Conservation (phyloP, 2,888 invertebrate species). For the Pollenia amentaria region DNA sequence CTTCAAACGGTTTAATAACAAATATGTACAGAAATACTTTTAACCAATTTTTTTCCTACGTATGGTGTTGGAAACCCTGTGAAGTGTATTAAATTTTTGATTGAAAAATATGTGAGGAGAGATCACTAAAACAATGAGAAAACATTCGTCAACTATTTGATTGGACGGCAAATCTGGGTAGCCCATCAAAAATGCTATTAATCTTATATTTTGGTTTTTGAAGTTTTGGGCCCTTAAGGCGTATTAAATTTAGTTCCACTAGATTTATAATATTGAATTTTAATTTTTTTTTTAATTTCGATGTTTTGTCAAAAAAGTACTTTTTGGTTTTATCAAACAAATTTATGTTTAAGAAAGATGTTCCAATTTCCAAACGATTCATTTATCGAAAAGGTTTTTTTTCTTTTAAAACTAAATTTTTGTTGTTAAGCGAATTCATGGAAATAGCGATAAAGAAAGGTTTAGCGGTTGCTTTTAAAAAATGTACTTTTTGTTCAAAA, state of each 20-base stretch:
- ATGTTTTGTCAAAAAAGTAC: background rate
- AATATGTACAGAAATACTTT: background rate
- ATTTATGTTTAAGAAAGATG: too few relatives aligned
- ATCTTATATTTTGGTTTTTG: background rate
- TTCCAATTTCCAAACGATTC: too few relatives aligned
- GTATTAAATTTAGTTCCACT: conserved; percentile 57
- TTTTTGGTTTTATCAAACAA: too few relatives aligned
- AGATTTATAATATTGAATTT: conserved; percentile 52
- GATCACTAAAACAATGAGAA: background rate
- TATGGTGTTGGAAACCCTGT: conserved; percentile 25
- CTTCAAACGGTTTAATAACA: conserved; percentile 19
- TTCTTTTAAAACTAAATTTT: too few relatives aligned
- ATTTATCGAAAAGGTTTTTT: too few relatives aligned
- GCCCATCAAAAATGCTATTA: too few relatives aligned
- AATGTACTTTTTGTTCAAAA: too few relatives aligned
- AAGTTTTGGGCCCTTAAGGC: conserved; percentile 35
- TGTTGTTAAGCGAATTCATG: too few relatives aligned
- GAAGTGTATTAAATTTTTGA: conserved; percentile 60
- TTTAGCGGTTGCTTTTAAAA: too few relatives aligned
- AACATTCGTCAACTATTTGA: conserved; percentile 56
- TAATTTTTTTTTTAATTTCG: background rate
- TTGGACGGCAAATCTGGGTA: conserved; percentile 27
- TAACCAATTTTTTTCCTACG: background rate
- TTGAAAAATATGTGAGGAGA: conserved; percentile 46
- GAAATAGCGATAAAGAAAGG: too few relatives aligned